Conservation (phyloP, 2,888 invertebrate species). For the Cordilura impudica region DNA sequence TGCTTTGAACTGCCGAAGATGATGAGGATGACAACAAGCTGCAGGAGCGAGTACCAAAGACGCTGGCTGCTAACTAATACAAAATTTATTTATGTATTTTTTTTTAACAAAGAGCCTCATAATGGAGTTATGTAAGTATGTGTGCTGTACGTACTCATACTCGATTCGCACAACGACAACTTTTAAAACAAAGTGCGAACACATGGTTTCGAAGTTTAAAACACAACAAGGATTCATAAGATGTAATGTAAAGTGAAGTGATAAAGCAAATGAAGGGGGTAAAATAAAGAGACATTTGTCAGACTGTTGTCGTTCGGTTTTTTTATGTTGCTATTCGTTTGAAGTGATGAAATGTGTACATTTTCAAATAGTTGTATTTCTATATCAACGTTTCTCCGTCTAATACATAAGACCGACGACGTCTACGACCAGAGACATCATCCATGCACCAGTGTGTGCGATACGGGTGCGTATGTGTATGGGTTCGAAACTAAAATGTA, state of each 20-base stretch:
- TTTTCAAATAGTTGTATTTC: constrained; percentile 53
- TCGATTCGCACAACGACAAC: constrained; percentile 19
- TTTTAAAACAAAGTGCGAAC: constrained; percentile 57
- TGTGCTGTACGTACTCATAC: background rate
- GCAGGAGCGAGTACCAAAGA: constrained; percentile 48
- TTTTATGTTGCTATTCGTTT: constrained; percentile 23
- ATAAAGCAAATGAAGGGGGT: constrained; percentile 20
- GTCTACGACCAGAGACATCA: constrained; percentile 14
- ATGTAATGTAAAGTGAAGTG: constrained; percentile 26
- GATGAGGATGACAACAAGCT: constrained; percentile 47
- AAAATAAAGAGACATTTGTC: constrained; percentile 60
- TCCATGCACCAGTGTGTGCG: constrained; percentile 1
- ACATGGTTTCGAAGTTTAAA: constrained; percentile 56
- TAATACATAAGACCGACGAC: constrained; percentile 11
- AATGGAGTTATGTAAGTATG: background rate
- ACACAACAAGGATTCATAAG: constrained; percentile 30
- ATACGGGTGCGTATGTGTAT: background rate
- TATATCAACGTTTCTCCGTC: constrained; percentile 36
- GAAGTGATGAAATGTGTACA: constrained; percentile 58
- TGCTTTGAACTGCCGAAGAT: background rate
- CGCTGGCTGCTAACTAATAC: constrained; percentile 38
- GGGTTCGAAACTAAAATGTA: constrained; percentile 55
- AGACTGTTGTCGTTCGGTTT: constrained; percentile 54
- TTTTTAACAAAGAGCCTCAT: constrained; percentile 23
- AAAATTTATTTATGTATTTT: constrained; percentile 9